These are phyloP conservation scores for Sicus ferrugineus DNA, from an alignment of 2,888 invertebrate genomes.

Conservation along the genomic window DNA sequence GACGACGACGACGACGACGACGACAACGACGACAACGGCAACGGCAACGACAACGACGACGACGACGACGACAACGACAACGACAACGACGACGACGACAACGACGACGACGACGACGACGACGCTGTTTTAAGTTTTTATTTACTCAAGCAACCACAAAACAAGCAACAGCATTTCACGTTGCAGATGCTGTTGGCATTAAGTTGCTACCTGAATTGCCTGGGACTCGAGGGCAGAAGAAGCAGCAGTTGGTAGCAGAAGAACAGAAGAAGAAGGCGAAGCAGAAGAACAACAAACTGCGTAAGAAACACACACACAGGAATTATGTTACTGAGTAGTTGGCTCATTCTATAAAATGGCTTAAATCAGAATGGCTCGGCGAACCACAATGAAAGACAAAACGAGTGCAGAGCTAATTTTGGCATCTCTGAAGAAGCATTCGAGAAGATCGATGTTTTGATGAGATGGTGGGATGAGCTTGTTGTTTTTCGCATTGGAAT, in stretches of 20 bases:
- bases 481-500: too few relatives aligned
- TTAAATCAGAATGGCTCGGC: background rate
- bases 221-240: background rate
- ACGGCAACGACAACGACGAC: too few relatives aligned
- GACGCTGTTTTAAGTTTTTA: too few relatives aligned
- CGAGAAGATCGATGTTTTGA: too few relatives aligned
- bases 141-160: background rate
- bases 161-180: background rate
- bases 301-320: background rate
- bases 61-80: too few relatives aligned
- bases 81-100: too few relatives aligned
- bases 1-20: constrained; percentile 7
- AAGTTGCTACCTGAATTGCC: constrained; percentile 1
- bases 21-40: background rate
- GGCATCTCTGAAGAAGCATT: too few relatives aligned
- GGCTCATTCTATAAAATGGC: background rate
- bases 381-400: background rate
- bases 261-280: background rate
- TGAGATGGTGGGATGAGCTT: too few relatives aligned
- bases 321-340: background rate
- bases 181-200: background rate
- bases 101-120: too few relatives aligned
- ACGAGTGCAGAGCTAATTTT: too few relatives aligned
- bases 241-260: background rate
- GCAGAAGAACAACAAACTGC: background rate